Evolutionary conservation across 1,140 invertebrate species (phyloP), one percentile per base, ranked within the genome.

Genomic region (Drosophila ananassae): DNA sequence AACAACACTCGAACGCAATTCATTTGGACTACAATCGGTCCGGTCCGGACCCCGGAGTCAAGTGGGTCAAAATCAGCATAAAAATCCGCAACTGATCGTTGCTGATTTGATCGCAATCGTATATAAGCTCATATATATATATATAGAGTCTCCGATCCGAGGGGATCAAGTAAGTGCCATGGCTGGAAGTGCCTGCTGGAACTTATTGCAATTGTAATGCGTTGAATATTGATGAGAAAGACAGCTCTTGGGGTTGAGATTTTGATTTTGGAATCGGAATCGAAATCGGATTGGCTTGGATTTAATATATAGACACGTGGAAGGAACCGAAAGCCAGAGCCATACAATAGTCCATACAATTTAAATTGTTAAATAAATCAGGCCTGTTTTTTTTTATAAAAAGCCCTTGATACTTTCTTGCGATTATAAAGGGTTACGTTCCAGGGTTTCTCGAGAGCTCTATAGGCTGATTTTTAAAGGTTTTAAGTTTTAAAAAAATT

Each of bases 161-260:
- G 54, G 37, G 69, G 72, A 64, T 56, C 51, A 55, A 60, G 58
- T 74, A 64, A 79, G 73, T 83, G 34, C 34, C 34, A 37, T 37
- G 34, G 34, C 34, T 32, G 32, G 9, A 32, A 32, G 9, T 32
- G 32, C 32, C 32, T 58, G 80, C 71, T 72, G 79, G 73, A 77
- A 78, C 81, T 77, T 81, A 87, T 85, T 89, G 83, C 83, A 87
- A 87, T 87, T 87, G 83, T 89, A 87, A 87, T 89, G 83, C 83
- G 83, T 83, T 87, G 83, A 87, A 87, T 87, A 87, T 87, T 89
- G 72, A 87, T 87, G 83, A 85, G 73, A 47, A 32, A 52, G 37
- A 8, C 32, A 22, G 66, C 63, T 69, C 67, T 69, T 39, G 67
- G 67, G 67, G 67, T 69, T 69, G 67, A 69, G 67, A 69, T 69